phyloP scores from a whole-genome alignment of 2,888 invertebrate species.

The Mactromeris polynyma region DNA sequence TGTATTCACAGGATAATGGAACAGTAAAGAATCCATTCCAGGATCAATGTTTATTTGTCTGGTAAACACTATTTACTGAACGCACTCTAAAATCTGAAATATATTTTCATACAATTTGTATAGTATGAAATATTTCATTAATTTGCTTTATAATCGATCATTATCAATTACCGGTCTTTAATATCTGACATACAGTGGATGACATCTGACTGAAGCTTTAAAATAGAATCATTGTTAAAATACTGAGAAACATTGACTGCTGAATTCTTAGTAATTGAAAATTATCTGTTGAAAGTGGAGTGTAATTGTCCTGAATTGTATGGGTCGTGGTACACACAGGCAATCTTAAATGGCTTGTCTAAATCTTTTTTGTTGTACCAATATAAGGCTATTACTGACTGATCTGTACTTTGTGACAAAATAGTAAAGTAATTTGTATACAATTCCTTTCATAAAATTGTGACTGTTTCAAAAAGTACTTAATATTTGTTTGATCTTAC shows the following conservation, averaged over 20 bases:
- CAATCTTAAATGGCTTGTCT: background rate
- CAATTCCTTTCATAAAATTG: background rate
- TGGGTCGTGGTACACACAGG: background rate
- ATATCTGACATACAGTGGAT: background rate
- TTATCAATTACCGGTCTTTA: background rate
- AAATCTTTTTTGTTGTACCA: background rate
- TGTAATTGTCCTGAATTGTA: background rate
- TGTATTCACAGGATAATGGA: no score
- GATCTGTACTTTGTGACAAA: background rate
- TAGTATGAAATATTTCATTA: background rate
- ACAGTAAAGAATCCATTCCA: no score
- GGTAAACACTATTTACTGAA: no score
- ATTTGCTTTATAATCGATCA: background rate
- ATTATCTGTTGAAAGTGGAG: no score
- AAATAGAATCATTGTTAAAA: background rate
- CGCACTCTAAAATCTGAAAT: background rate
- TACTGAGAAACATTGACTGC: background rate
- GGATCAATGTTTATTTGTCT: no score
- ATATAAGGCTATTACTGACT: background rate
- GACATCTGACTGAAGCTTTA: background rate
- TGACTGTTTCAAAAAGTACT: slow-evolving; percentile 1
- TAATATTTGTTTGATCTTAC: background rate
- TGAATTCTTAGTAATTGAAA: no score
- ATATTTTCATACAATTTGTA: background rate
- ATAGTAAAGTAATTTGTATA: background rate